These are phyloP conservation scores for Coremacera marginata DNA, from an alignment of 2,888 invertebrate genomes.

Conservation along the genomic window DNA sequence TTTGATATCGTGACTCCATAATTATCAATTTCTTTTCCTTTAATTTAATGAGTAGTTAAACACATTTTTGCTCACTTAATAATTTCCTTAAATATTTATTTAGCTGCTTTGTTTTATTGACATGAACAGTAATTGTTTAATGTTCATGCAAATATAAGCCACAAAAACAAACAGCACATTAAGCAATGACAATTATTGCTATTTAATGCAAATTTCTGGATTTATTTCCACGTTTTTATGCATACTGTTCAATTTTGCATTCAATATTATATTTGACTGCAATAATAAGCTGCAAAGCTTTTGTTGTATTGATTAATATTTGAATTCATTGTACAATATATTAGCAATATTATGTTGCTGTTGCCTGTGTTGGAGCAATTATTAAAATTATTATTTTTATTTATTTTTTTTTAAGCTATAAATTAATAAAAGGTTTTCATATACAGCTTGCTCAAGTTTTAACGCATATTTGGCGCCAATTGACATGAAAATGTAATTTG, in stretches of 20 bases:
- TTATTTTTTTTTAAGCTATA: not conserved
- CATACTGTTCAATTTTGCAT: not conserved
- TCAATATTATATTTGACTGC: no score
- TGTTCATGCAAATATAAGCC: not conserved
- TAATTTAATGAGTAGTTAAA: no score
- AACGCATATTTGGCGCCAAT: constrained; percentile 48
- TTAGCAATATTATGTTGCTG: no score
- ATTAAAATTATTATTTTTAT: not conserved
- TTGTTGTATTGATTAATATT: no score
- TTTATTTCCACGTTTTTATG: not conserved
- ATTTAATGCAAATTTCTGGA: constrained; percentile 36
- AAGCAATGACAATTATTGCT: constrained; percentile 17
- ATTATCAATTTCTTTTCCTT: no score
- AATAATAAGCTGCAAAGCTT: no score
- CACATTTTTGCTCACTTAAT: no score
- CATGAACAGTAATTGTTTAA: no score
- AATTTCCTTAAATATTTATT: no score
- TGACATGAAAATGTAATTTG: constrained; percentile 51
- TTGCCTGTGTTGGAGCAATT: not conserved
- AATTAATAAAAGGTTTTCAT: not conserved
- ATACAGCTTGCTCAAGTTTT: not conserved
- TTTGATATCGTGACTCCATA: no score
- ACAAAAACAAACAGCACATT: not conserved
- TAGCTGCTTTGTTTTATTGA: no score
- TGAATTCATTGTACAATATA: no score